Evolutionary conservation across 2,888 invertebrate species (phyloP).

Genomic region (Laothoe populi): DNA sequence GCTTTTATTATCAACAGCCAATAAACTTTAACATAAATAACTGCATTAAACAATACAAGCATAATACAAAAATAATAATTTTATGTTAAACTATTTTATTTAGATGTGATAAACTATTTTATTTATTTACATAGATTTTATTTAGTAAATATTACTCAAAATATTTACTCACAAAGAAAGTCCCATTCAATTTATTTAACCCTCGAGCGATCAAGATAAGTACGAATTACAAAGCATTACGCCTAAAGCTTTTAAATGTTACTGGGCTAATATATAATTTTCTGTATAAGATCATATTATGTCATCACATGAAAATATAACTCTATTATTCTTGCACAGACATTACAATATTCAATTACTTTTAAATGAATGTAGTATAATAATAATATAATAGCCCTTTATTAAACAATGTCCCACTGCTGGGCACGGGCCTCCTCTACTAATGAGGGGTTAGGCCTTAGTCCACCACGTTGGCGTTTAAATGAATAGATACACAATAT

Average conservation of each 20-base stretch:
- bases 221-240: background rate
- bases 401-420: too few relatives aligned
- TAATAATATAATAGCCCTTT: too few relatives aligned
- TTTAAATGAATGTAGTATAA: too few relatives aligned
- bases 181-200: slow-evolving; percentile 9
- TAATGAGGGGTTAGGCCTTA: too few relatives aligned
- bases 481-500: background rate
- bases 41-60: background rate
- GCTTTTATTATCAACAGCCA: background rate
- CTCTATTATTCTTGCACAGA: background rate
- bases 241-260: background rate
- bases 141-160: too few relatives aligned
- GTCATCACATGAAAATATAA: background rate
- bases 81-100: too few relatives aligned
- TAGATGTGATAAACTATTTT: too few relatives aligned
- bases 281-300: slow-evolving; percentile 1
- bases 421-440: too few relatives aligned
- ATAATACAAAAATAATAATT: too few relatives aligned
- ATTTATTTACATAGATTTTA: too few relatives aligned
- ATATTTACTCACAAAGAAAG: too few relatives aligned
- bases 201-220: slow-evolving; percentile 38
- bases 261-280: slow-evolving; percentile 13
- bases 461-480: too few relatives aligned
- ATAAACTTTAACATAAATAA: background rate
- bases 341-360: background rate